Base-by-base conservation (phyloP, 2,113 vertebrate genomes). In the Gopherus evgoodei region DNA sequence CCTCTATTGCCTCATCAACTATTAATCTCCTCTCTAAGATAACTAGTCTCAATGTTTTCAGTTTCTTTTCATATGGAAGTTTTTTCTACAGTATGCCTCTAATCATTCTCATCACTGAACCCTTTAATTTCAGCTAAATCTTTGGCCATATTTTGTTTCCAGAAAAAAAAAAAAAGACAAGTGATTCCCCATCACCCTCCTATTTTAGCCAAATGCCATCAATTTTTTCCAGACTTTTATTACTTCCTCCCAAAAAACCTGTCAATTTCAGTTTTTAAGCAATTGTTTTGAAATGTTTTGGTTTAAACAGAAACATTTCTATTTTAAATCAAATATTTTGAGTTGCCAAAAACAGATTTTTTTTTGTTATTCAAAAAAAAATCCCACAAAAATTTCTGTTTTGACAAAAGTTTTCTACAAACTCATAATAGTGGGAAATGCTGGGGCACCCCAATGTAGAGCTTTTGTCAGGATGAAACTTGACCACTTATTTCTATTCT, bases 41-140 rank as follows among this genome's bases (percentile, higher is more conserved):
- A 47, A 79, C 22, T 1, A 0, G 2, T 75, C 25, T n/a, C 12
- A 76, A 0, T n/a, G 31, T 81, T 84, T 87, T 42, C 42, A 69
- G 8, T 10, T 93, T 90, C 92, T 79, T 31, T 87, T 89, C 79
- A 4, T 75, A 72, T 21, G 27, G 8, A 0, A 38, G 29, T 52
- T 22, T 79, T 65, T 65, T 11, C 35, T 11, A 44, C 3, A 53
- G 3, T 25, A 14, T 5, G 5, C 72, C 38, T 76, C 21, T 42
- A 38, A n/a, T 75, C 35, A n/a, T 7, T 8, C 3, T 2, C 21
- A 21, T 2, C 16, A 38, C 31, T 54, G 49, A 81, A 10, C 29
- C n/a, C 10, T 2, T 24, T 8, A 11, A 38, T 69, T 89, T 81
- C 76, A 86, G 27, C 11, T 29, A 5, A 12, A 1, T 29, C 57